Evolutionary conservation across 2,888 invertebrate genomes (phyloP), one percentile per base, ranked within the genome.

Genomic region (Drosophila neoperkinsi): DNA sequence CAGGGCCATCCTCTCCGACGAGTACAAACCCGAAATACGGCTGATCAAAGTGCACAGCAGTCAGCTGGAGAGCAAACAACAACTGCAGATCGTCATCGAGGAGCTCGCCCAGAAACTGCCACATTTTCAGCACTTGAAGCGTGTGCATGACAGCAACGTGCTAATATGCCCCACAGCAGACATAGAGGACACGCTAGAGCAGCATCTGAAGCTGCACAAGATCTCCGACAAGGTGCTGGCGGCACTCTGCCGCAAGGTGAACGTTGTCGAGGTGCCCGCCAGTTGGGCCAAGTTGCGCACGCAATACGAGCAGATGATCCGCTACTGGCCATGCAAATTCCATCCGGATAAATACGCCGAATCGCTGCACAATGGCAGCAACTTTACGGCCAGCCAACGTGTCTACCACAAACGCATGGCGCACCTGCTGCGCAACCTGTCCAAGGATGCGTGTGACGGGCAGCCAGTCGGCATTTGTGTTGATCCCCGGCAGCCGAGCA

Each of bases 281-380:
- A 84, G 88, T n/a, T 92, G 95, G 10, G 96, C 97, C 0, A 94
- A 94, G 89, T 94, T 96, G 0, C 95, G 95, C 60, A 93, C 93
- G 51, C 98, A 98, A 88, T 96, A 95, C 85, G 93, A 94, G 0
- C 93, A 94, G 77, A 94, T 95, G 7, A 94, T 94, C 18, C 93
- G 94, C 61, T 92, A 95, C 51, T 98, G 98, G 98, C 96, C 98
- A 0, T 95, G 96, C 62, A 97, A 97, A 90, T 98, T 97, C 91
- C 97, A 98, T 93, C 96, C 96, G 0, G 96, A 97, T 88, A 95
- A 95, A 71, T 95, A 95, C 73, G 88, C 96, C n/a, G 97, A 98
- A 90, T 94, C 94, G 55, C 90, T 97, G 16, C 92, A 95, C 3
- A 94, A 94, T 16, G 95, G 95, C 21, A 93, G 93, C 1, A 94